phyloP scores from a whole-genome alignment of 2,113 vertebrate genomes.

The Sterna hirundo region DNA sequence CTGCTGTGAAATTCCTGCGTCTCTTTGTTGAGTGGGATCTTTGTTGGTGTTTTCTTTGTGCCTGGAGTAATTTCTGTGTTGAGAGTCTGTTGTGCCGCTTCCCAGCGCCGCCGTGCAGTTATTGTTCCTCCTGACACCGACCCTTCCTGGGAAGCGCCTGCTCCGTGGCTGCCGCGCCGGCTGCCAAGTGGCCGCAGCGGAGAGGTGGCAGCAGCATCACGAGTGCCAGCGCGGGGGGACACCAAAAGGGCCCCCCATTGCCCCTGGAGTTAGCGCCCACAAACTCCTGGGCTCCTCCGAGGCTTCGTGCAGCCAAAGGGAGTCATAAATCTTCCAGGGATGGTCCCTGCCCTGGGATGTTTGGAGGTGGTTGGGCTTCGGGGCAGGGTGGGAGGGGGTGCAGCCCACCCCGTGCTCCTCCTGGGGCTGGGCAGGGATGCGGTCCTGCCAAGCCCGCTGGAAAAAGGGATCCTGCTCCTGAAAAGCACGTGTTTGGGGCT shows the following conservation, averaged over 20 bases:
- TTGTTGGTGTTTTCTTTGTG: conserved; percentile 67
- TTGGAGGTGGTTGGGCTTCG: not conserved
- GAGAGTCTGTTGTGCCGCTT: conserved; percentile 26
- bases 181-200: not conserved
- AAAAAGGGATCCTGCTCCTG: not conserved
- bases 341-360: not conserved
- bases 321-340: too few relatives aligned
- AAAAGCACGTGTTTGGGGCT: not conserved
- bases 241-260: fast-evolving
- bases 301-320: not conserved
- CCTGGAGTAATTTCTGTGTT: conserved; percentile 48
- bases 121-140: not conserved
- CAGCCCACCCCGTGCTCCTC: not conserved
- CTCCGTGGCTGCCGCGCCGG: fast-evolving
- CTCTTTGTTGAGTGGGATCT: conserved; percentile 44
- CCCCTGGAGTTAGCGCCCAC: fast-evolving
- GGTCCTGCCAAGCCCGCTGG: not conserved
- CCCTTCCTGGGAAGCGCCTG: not conserved
- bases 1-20: conserved; percentile 44
- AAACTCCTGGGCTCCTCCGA: fast-evolving
- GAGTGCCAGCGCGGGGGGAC: fast-evolving
- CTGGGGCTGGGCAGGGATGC: not conserved
- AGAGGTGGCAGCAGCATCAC: fast-evolving
- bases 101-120: not conserved
- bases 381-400: not conserved